These are phyloP conservation scores for Drosophila longiperda DNA, from an alignment of 2,888 invertebrate genomes.

Conservation along the genomic window DNA sequence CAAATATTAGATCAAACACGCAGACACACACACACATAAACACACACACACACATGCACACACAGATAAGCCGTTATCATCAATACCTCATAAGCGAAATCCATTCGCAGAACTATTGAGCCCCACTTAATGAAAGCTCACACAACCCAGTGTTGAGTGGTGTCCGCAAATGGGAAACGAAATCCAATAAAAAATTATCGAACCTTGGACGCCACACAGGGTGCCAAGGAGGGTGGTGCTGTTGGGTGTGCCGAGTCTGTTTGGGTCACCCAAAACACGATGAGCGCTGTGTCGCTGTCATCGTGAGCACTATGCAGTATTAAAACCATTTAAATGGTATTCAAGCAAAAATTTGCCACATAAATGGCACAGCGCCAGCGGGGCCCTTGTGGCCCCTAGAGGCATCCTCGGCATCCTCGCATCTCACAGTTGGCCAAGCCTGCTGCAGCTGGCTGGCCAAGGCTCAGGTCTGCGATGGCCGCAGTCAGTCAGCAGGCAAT, in stretches of 20 bases:
- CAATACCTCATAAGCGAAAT: constrained; percentile 8
- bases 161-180: constrained; percentile 13
- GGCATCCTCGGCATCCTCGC: not conserved
- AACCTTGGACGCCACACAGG: constrained; percentile 33
- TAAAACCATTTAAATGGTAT: constrained; percentile 64
- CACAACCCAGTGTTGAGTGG: constrained; percentile 12
- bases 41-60: too few species aligned
- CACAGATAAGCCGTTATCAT: not conserved
- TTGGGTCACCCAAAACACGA: constrained; percentile 30
- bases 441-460: constrained; percentile 4
- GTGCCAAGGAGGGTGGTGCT: not conserved
- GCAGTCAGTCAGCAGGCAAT: constrained; percentile 63
- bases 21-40: not conserved
- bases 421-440: not conserved
- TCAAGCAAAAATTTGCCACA: constrained; percentile 50
- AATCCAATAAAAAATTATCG: constrained; percentile 68
- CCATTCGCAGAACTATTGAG: not conserved
- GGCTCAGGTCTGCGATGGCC: constrained; percentile 5
- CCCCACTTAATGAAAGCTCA: constrained; percentile 2
- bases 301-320: constrained; percentile 61
- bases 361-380: constrained; percentile 55
- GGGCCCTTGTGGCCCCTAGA: not conserved
- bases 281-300: constrained; percentile 24
- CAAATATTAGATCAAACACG: not conserved
- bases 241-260: not conserved